Conservation (phyloP, 1,140 invertebrate species). For the Leptinotarsa lineolata region DNA sequence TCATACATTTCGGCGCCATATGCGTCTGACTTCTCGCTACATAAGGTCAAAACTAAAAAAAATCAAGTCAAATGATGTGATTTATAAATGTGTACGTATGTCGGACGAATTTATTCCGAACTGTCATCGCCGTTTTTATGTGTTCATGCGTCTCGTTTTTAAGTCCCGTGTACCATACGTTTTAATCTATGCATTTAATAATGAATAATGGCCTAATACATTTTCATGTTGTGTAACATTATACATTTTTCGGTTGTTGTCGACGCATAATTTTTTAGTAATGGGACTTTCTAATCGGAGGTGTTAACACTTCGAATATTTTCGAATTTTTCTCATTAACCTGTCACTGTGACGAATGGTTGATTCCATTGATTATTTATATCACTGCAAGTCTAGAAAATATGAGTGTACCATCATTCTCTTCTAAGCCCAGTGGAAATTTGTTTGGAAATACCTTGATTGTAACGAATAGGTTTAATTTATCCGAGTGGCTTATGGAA, state of each 20-base stretch:
- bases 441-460: not conserved
- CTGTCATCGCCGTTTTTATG: constrained; percentile 19
- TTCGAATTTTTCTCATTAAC: constrained; percentile 20
- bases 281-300: constrained; percentile 26
- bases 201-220: constrained; percentile 19
- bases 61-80: constrained; percentile 11
- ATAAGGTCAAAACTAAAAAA: constrained; percentile 4
- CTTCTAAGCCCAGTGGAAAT: not conserved
- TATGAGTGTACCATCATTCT: not conserved
- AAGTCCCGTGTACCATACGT: constrained; percentile 10
- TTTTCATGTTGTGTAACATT: constrained; percentile 25
- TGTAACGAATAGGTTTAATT: not conserved
- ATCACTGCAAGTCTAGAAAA: not conserved
- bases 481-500: not conserved
- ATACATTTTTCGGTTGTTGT: constrained; percentile 9
- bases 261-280: constrained; percentile 15
- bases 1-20: constrained; percentile 3
- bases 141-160: constrained; percentile 16
- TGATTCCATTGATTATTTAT: constrained; percentile 9
- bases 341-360: constrained; percentile 22
- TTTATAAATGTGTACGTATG: constrained; percentile 15
- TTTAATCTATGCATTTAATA: constrained; percentile 21
- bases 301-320: constrained; percentile 15
- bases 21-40: constrained; percentile 1
- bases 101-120: constrained; percentile 6